Conservation (phyloP, 2,113 vertebrate genomes). For the Carassius auratus region DNA sequence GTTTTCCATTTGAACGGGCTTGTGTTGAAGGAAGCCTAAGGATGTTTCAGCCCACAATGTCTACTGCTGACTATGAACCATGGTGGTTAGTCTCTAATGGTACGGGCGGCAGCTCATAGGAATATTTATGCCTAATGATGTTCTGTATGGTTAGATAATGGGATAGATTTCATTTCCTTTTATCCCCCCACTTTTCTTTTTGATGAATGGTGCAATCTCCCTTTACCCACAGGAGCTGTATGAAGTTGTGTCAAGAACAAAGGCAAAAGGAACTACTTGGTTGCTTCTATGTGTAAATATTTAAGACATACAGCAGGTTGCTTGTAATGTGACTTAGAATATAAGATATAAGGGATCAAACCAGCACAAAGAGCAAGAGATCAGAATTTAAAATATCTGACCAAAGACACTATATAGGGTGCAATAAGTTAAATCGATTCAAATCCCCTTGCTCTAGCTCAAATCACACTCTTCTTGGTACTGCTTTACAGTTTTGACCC, state of each 20-base stretch:
- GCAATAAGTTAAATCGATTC: not conserved
- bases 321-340: not conserved
- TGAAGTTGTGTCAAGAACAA: not conserved
- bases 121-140: slow-evolving; percentile 17
- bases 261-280: too few relatives aligned
- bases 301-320: not conserved
- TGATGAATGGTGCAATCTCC: slow-evolving; percentile 17
- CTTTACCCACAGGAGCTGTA: not conserved
- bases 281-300: not conserved
- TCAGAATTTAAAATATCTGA: not conserved
- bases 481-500: not conserved
- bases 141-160: slow-evolving; percentile 5
- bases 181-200: not conserved
- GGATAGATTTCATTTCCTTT: slow-evolving; percentile 6
- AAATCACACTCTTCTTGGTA: not conserved
- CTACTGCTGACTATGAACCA: slow-evolving; percentile 2
- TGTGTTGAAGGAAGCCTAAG: not conserved
- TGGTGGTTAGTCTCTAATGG: slow-evolving; percentile 11
- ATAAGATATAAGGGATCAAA: not conserved
- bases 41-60: not conserved
- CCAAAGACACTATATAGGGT: not conserved
- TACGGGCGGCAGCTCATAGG: not conserved
- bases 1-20: not conserved
- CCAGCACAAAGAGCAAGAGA: not conserved
- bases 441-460: not conserved